Base-by-base conservation (phyloP, 2,888 invertebrate species). In the Atrina japonica region DNA sequence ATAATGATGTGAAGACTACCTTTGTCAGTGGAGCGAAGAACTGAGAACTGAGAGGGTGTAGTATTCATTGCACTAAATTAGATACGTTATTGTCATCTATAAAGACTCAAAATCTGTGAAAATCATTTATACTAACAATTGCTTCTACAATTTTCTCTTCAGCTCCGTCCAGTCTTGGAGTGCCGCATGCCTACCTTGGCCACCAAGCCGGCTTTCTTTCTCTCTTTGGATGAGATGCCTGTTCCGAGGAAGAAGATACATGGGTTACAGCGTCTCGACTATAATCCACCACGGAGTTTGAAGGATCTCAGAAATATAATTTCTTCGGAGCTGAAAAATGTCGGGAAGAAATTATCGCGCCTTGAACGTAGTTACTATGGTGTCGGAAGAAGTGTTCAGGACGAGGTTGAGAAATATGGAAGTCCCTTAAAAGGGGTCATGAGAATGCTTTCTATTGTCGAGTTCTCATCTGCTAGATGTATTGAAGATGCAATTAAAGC, bases 311-410 rank as follows among this genome's bases (percentile, higher is more conserved):
- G 84, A 45, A 68, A 76, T n/a, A 73, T 76, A 5, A 69, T 86
- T 35, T 58, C 73, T 25, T 56, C 73, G 7, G 84, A 85, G 66
- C 76, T 84, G 1, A 80, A 80, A 64, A 66, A 72, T 0, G 64
- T 83, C 27, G 77, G 76, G 50, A 83, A 83, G 66, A 77, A 74
- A 41, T 70, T 86, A 11, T 69, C 76, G 3, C 66, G 82, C 14
- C 66, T 88, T n/a, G 87, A 87, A 59, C 63, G 84, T 14, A 69
- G 82, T 6, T 88, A 86, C 55, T 87, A 87, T 67, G 86, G 87
- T 5, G 76, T 81, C 0, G 79, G 78, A 6, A 82, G 75, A 59
- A 76, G 79, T n/a, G 47, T 83, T 1, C 72, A 80, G 18, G 75
- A 82, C 27, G 86, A 87, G 47, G 75, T 85, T 0, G 76, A 80